Evolutionary conservation across 2,888 invertebrate species (phyloP).

Genomic region (Pyrrhia umbra): DNA sequence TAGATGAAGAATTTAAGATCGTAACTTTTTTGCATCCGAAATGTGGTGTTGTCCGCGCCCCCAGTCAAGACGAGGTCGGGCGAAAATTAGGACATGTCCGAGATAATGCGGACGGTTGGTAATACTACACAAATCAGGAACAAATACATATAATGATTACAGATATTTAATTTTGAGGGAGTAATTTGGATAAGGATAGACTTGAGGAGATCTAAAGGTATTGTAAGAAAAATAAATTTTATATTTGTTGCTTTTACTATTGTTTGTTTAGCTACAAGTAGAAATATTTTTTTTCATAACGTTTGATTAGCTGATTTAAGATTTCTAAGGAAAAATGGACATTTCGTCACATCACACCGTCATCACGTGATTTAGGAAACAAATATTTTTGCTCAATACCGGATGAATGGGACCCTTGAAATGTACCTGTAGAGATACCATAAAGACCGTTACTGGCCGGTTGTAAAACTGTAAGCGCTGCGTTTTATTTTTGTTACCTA

Average conservation of each 20-base stretch:
- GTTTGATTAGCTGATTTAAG: background rate
- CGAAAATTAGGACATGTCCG: constrained; percentile 71
- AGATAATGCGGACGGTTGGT: constrained; percentile 60
- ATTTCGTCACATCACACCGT: background rate
- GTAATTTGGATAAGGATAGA: constrained; percentile 30
- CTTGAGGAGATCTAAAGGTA: constrained; percentile 12
- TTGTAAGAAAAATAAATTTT: constrained; percentile 4
- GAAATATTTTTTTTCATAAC: background rate
- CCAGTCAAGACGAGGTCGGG: constrained; percentile 57
- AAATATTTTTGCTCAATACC: constrained; percentile 2
- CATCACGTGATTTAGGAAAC: constrained; percentile 9
- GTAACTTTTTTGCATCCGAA: constrained; percentile 59
- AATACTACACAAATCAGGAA: constrained; percentile 46
- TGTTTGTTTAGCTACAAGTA: background rate
- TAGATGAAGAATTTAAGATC: constrained; percentile 52
- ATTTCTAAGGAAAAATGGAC: background rate
- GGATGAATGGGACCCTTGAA: constrained; percentile 17
- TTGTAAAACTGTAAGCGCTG: constrained; percentile 29
- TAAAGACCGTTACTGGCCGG: constrained; percentile 10
- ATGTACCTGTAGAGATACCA: background rate
- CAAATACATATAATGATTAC: constrained; percentile 25
- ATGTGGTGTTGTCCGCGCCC: constrained; percentile 52
- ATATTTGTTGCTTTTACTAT: constrained; percentile 11
- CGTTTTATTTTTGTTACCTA: background rate
- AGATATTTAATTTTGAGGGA: constrained; percentile 31